A percentile compares a stretch with the other conserved stretches of the same genome.
Conservation (phyloP, 2,113 vertebrate genomes). For the Phrynosoma platyrhinos region DNA sequence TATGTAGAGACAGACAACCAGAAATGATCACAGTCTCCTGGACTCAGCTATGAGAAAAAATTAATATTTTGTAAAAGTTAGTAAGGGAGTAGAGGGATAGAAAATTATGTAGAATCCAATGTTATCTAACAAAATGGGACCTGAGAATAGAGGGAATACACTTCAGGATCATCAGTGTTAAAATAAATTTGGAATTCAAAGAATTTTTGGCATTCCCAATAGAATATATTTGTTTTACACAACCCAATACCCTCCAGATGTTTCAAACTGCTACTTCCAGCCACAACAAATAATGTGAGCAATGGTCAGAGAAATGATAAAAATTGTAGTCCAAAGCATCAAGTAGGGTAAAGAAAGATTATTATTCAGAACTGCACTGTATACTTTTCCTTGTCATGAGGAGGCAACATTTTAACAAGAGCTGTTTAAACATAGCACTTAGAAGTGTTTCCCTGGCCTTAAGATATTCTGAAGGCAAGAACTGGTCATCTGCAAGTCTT, state of each 20-base stretch:
- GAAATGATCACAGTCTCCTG: no score
- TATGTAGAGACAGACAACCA: no score
- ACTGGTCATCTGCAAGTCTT: conserved; percentile 66
- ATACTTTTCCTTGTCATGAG: conserved; percentile 7
- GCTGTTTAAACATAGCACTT: not conserved
- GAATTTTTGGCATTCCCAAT: no score
- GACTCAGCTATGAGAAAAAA: no score
- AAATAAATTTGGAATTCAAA: not conserved
- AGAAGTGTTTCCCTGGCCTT: conserved; percentile 45
- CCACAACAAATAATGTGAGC: not conserved
- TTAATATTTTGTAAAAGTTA: no score
- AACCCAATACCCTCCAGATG: not conserved
- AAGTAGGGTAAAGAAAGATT: not conserved
- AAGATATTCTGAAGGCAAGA: conserved; percentile 43
- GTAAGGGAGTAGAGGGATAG: no score
- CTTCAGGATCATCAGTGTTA: not conserved
- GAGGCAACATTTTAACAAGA: conserved; percentile 19
- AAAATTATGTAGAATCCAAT: no score
- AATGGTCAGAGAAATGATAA: not conserved
- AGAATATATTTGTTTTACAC: not conserved
- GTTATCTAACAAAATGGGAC: not conserved
- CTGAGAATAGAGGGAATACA: not conserved
- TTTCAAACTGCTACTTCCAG: not conserved
- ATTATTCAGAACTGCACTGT: not conserved
- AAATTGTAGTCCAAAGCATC: not conserved